Evolutionary conservation across 37 sponge, comb jelly and placozoan genomes (phyloP).

Genomic region (Haliclona indistincta): DNA sequence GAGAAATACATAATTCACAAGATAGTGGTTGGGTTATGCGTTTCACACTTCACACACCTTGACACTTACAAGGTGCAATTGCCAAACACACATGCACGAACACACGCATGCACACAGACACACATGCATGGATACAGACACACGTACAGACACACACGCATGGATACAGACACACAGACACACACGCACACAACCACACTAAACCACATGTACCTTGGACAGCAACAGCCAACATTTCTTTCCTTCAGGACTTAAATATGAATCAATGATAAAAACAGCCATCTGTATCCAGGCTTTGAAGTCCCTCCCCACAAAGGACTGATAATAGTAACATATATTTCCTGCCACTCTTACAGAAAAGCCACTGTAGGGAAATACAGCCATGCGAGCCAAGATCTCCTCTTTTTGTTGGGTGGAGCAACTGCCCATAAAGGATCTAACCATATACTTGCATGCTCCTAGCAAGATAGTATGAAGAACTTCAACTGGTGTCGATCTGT

Average conservation of each 20-base stretch:
- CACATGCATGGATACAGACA: too few relatives aligned
- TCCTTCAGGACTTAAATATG: conserved; percentile 15
- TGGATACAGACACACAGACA: too few relatives aligned
- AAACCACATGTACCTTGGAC: background rate
- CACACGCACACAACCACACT: too few relatives aligned
- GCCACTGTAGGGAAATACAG: conserved; percentile 25
- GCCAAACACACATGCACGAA: too few relatives aligned
- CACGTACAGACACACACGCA: too few relatives aligned
- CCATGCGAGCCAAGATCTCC: conserved; percentile 22
- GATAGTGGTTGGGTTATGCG: too few relatives aligned
- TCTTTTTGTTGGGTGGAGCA: conserved; percentile 5
- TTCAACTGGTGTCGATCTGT: conserved; percentile 42
- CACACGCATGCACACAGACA: too few relatives aligned
- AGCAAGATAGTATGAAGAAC: conserved; percentile 41
- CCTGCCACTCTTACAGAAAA: conserved; percentile 4
- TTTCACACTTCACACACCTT: too few relatives aligned
- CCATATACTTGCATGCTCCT: conserved; percentile 49
- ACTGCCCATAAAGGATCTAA: conserved; percentile 16
- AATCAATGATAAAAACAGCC: conserved; percentile 30
- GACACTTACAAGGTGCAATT: too few relatives aligned
- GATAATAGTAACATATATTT: conserved; percentile 16
- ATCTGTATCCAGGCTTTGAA: conserved; percentile 45
- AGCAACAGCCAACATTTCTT: conserved; percentile 40
- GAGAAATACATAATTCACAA: too few relatives aligned
- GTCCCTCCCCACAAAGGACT: conserved; percentile 49